A percentile compares a stretch with the other conserved stretches of the same genome.
These are phyloP conservation scores for Aphrophora alni DNA, from an alignment of 2,888 invertebrate species.

Conservation along the genomic window DNA sequence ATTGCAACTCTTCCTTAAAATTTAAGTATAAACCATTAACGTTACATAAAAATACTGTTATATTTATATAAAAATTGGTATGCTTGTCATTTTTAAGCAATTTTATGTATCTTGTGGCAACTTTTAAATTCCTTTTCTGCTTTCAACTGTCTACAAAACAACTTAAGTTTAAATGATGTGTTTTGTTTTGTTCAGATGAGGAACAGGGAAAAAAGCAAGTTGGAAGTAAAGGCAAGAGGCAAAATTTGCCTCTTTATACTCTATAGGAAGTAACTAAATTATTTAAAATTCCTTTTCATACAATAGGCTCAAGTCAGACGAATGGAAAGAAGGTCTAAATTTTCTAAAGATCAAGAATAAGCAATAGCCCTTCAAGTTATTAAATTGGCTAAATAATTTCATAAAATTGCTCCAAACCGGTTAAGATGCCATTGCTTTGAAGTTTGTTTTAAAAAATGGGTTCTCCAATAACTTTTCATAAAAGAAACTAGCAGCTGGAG, in stretches of 20 bases:
- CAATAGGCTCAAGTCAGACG: not conserved
- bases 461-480: not conserved
- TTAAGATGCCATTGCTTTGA: not conserved
- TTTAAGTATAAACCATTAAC: too few relatives aligned
- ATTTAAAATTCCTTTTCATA: not conserved
- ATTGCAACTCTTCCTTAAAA: too few relatives aligned
- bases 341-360: not conserved
- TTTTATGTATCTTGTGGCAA: too few relatives aligned
- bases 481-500: too few relatives aligned
- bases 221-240: not conserved
- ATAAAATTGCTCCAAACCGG: not conserved
- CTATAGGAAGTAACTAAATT: not conserved
- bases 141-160: not conserved
- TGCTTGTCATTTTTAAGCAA: too few relatives aligned
- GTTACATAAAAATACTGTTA: not conserved
- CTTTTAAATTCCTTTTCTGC: too few relatives aligned
- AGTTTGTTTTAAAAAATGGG: not conserved
- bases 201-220: not conserved
- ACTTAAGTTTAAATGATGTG: not conserved
- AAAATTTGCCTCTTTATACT: too few relatives aligned
- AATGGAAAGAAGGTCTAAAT: not conserved
- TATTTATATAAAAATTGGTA: not conserved
- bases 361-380: not conserved
- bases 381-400: not conserved
- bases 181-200: not conserved